Percentiles rank a stretch among this genome's conserved stretches.
These are phyloP conservation scores for Clarias macrocephalus DNA, from an alignment of 2,113 vertebrate species.

Conservation along the genomic window DNA sequence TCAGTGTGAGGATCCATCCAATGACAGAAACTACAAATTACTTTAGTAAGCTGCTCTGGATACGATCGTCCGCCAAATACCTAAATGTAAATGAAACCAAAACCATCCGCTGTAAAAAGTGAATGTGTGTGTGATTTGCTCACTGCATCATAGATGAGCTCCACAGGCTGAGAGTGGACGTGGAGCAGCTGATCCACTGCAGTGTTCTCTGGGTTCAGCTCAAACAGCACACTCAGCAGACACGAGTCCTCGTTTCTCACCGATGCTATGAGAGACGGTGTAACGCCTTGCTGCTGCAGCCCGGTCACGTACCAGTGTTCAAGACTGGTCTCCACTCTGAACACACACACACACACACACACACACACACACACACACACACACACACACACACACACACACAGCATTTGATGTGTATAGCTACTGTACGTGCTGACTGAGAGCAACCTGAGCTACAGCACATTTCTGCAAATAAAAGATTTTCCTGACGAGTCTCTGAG, in stretches of 20 bases:
- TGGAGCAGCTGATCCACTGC: constrained; percentile 82
- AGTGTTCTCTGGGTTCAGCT: constrained; percentile 83
- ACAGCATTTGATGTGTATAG: background rate
- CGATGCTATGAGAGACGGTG: constrained; percentile 89
- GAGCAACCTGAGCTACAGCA: background rate
- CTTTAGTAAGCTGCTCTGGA: too few relatives aligned
- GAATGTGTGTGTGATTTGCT: constrained; percentile 44
- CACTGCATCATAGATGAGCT: constrained; percentile 95
- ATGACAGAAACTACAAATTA: too few relatives aligned
- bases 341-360: constrained; percentile 5
- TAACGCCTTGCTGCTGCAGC: constrained; percentile 76
- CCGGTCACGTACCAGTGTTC: constrained; percentile 94
- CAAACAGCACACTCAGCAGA: constrained; percentile 83
- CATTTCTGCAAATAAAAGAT: background rate
- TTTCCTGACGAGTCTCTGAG: background rate
- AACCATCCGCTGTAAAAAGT: background rate
- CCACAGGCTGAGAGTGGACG: constrained; percentile 89
- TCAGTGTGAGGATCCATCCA: too few relatives aligned
- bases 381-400: background rate
- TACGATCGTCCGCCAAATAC: too few relatives aligned
- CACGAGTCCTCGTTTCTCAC: constrained; percentile 82
- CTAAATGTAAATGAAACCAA: background rate
- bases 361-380: background rate
- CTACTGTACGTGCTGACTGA: background rate
- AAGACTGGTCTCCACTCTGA: constrained; percentile 86